Conservation (phyloP, 2,113 vertebrate species). For the Pangasianodon hypophthalmus region DNA sequence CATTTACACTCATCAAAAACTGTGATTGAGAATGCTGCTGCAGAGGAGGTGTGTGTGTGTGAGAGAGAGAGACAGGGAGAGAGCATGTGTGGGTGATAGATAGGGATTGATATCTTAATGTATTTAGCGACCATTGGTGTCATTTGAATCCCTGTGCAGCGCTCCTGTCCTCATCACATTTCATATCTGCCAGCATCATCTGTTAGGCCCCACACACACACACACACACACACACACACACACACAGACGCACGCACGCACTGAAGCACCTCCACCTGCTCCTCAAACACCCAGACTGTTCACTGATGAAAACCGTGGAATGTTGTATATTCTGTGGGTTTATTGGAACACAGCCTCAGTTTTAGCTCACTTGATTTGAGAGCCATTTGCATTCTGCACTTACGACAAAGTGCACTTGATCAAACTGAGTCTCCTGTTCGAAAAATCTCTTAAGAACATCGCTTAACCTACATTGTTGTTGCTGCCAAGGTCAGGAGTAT, state of each 20-base stretch:
- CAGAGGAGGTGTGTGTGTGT: slow-evolving; percentile 45
- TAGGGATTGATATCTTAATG: slow-evolving; percentile 20
- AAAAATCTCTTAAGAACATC: neutral
- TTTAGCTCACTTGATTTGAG: neutral
- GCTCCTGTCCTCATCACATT: neutral
- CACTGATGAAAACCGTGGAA: no score
- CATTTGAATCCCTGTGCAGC: neutral
- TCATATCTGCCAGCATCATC: slow-evolving; percentile 2
- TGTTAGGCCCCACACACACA: slow-evolving; percentile 3
- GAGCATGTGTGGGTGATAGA: slow-evolving; percentile 8
- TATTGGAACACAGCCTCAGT: neutral
- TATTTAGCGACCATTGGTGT: slow-evolving; percentile 10
- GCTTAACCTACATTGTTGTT: neutral
- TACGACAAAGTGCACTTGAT: neutral
- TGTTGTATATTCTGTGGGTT: neutral
- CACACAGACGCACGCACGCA: slow-evolving; percentile 10
- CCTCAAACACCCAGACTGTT: neutral
- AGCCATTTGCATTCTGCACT: neutral
- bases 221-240: slow-evolving; percentile 23
- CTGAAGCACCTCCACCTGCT: slow-evolving; percentile 9
- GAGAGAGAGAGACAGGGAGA: slow-evolving; percentile 9
- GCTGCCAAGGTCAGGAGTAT: neutral
- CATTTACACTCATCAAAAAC: slow-evolving; percentile 56
- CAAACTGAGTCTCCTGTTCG: neutral
- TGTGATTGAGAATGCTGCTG: slow-evolving; percentile 38